Base-by-base conservation (phyloP, 2,113 vertebrate genomes). In the Gallinago jamesoni region DNA sequence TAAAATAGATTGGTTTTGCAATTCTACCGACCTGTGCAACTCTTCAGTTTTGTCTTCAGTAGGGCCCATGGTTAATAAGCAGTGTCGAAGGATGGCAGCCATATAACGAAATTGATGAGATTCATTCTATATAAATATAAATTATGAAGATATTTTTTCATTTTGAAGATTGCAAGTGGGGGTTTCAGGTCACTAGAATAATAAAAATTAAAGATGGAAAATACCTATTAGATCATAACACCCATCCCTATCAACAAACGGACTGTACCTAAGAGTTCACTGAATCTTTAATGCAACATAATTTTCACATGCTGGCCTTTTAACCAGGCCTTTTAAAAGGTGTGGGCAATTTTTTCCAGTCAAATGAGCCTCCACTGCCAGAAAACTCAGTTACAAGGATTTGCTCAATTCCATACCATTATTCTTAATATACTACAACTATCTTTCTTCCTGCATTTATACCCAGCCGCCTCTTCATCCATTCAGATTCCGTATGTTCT, bases 11-110 rank as follows among this genome's bases (percentile, higher is more conserved):
- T 57, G 35, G 41, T 55, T 87, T 57, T 92, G 35, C 67, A 95
- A 28, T 84, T 94, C 52, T 67, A 98, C 98, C 78, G 91, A 99
- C 99, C 99, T 99, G 98, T 99, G 99, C 62, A 98, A 97, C 96
- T 99, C 99, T 96, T 99, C 99, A 1, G 99, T 99, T 98, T 99
- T 99, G 63, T 99, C 99, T 97, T 99, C 99, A 15, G 98, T 98
- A 92, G 99, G 99, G 63, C 99, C 98, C 97, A 90, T 98, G 43
- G 99, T 98, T 98, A 99, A 98, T 98, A 99, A 98, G 97, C 99
- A 98, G 95, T 99, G 99, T 94, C 99, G 99, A 94, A 99, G 98
- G 97, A 99, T 98, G 97, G 99, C 99, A 90, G 98, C 97, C 78
- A 99, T 98, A 91, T 99, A 98, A 86, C 99, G 98, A 96, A 99